Conservation (phyloP, 2,797 vertebrate genomes). For the Emys orbicularis region DNA sequence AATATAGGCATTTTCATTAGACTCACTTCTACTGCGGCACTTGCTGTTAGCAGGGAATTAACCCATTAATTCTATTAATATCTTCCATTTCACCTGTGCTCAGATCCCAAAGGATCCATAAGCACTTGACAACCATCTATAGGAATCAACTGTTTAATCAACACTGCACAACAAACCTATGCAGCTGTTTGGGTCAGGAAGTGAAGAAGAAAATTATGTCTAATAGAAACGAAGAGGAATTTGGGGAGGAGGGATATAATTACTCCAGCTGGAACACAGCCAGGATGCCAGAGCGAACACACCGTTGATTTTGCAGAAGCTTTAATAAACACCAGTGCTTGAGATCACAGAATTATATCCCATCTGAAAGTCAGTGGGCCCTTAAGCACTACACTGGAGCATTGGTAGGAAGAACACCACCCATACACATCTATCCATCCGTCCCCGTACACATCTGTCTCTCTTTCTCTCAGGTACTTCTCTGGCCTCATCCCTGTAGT, state of each 20-base stretch:
- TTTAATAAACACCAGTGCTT: accelerated
- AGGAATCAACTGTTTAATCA: constrained; percentile 69
- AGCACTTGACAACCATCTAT: not conserved
- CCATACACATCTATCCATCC: not conserved
- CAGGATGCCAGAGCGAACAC: not conserved
- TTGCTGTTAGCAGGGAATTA: constrained; percentile 64
- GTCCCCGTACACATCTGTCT: not conserved
- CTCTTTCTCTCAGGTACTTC: not conserved
- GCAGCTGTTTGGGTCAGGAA: constrained; percentile 40
- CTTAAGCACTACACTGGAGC: not conserved
- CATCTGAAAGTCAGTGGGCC: not conserved
- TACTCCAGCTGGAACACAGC: not conserved
- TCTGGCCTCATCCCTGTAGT: accelerated
- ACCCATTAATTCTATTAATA: constrained; percentile 74
- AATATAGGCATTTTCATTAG: constrained; percentile 74
- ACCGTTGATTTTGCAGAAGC: not conserved
- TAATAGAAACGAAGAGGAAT: constrained; percentile 46
- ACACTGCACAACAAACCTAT: constrained; percentile 37
- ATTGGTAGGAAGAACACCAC: not conserved
- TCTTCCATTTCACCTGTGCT: constrained; percentile 15
- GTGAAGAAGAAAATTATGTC: constrained; percentile 40
- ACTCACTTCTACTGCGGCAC: constrained; percentile 52
- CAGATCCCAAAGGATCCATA: not conserved
- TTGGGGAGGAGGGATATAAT: constrained; percentile 16
- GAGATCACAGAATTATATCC: not conserved